These are phyloP conservation scores for Archegozetes longisetosus DNA, from an alignment of 1,140 invertebrate genomes.

Conservation along the genomic window DNA sequence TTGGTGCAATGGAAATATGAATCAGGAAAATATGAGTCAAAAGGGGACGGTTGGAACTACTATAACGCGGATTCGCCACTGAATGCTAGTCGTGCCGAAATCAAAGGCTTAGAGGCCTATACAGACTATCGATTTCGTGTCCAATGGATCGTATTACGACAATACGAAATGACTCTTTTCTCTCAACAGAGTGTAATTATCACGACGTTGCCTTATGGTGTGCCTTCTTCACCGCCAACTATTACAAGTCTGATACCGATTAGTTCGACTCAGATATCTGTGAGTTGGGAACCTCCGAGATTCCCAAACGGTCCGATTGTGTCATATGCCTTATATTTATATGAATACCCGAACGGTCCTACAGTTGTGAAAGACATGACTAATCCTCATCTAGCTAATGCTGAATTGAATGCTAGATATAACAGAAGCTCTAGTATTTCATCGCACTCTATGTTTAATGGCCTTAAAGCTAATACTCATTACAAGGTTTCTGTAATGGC, in stretches of 20 bases:
- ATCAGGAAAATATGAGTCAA: too few species aligned
- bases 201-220: slow-evolving; percentile 41
- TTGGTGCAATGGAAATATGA: slow-evolving; percentile 58
- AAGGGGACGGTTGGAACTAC: slow-evolving; percentile 49
- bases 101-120: slow-evolving; percentile 63
- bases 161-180: slow-evolving; percentile 47
- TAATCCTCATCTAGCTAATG: not conserved
- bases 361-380: slow-evolving; percentile 5
- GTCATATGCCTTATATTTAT: slow-evolving; percentile 57
- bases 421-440: not conserved
- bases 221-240: slow-evolving; percentile 31
- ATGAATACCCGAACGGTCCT: slow-evolving; percentile 32
- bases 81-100: slow-evolving; percentile 25
- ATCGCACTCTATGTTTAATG: slow-evolving; percentile 56
- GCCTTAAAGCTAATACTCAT: slow-evolving; percentile 50
- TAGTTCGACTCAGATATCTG: slow-evolving; percentile 60
- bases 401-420: not conserved
- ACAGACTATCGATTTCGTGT: slow-evolving; percentile 81
- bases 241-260: slow-evolving; percentile 52
- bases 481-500: slow-evolving; percentile 61
- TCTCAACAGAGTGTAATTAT: slow-evolving; percentile 64
- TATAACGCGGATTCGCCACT: slow-evolving; percentile 45
- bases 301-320: slow-evolving; percentile 72
- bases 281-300: slow-evolving; percentile 68
- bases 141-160: slow-evolving; percentile 44